A percentile compares a stretch with the other conserved stretches of the same genome.
Evolutionary conservation across 2,888 invertebrate species (phyloP).

Genomic region (Meiosimyza platycephala): DNA sequence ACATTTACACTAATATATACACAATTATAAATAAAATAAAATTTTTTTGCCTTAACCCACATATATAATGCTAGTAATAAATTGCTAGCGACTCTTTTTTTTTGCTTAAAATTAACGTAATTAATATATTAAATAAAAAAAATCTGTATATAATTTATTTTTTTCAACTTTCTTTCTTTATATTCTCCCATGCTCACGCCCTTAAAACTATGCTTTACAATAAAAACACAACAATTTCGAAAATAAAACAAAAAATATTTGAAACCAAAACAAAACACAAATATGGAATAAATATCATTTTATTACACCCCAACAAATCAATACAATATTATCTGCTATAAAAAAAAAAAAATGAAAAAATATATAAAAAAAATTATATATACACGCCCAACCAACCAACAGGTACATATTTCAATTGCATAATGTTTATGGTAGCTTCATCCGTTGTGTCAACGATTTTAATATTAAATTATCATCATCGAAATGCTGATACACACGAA

Average conservation of each 20-base stretch:
- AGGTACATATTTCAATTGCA: constrained; percentile 98
- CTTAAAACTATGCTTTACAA: constrained; percentile 19
- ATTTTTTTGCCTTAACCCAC: background rate
- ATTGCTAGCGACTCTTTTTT: background rate
- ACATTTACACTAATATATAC: background rate
- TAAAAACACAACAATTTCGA: constrained; percentile 1
- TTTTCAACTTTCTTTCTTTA: constrained; percentile 26
- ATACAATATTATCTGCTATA: constrained; percentile 9
- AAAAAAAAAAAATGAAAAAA: constrained; percentile 17
- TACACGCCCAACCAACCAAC: constrained; percentile 67
- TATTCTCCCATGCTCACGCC: constrained; percentile 30
- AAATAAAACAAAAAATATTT: background rate
- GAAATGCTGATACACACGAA: constrained; percentile 95
- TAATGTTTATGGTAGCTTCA: constrained; percentile 99
- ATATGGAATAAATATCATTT: constrained; percentile 12
- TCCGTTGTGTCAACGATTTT: constrained; percentile 98
- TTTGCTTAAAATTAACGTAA: too few species aligned
- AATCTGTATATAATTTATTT: constrained; percentile 16
- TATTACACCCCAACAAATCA: constrained; percentile 3
- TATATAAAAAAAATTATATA: constrained; percentile 52
- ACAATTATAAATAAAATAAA: too few species aligned
- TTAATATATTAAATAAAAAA: constrained; percentile 5
- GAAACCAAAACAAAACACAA: constrained; percentile 4
- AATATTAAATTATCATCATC: constrained; percentile 98
- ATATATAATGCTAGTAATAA: background rate